These are phyloP conservation scores for Neomorphus geoffroyi DNA, from an alignment of 2,797 vertebrate species.

Conservation along the genomic window DNA sequence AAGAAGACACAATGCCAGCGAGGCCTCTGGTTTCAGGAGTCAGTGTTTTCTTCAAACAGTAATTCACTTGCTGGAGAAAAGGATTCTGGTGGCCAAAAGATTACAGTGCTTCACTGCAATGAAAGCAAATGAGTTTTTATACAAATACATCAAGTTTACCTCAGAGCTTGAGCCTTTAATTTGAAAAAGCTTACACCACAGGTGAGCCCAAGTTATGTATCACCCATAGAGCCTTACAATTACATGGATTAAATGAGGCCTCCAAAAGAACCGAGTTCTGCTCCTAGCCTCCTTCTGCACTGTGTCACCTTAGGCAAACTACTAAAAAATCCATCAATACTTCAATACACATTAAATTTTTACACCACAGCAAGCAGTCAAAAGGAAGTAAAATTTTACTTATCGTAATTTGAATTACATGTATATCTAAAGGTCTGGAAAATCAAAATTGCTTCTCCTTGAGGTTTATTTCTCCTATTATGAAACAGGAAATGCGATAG, in stretches of 20 bases:
- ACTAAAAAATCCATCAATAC: fast-evolving
- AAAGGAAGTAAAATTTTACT: background rate
- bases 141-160: background rate
- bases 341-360: background rate
- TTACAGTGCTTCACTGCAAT: background rate
- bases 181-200: background rate
- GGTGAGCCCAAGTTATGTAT: background rate
- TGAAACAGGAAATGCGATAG: background rate
- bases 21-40: background rate
- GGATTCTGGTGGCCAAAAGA: background rate
- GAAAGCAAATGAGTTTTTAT: background rate
- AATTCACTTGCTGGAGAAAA: background rate
- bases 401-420: background rate
- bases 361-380: background rate
- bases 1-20: fast-evolving
- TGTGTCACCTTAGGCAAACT: background rate
- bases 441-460: background rate
- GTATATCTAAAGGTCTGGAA: background rate
- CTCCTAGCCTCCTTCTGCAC: background rate
- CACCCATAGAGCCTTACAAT: background rate
- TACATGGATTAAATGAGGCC: background rate
- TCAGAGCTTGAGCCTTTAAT: background rate
- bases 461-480: background rate
- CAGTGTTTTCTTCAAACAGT: background rate
- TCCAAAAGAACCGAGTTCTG: background rate